These are phyloP conservation scores for Panonychus citri DNA, from an alignment of 1,140 invertebrate genomes.

Conservation along the genomic window DNA sequence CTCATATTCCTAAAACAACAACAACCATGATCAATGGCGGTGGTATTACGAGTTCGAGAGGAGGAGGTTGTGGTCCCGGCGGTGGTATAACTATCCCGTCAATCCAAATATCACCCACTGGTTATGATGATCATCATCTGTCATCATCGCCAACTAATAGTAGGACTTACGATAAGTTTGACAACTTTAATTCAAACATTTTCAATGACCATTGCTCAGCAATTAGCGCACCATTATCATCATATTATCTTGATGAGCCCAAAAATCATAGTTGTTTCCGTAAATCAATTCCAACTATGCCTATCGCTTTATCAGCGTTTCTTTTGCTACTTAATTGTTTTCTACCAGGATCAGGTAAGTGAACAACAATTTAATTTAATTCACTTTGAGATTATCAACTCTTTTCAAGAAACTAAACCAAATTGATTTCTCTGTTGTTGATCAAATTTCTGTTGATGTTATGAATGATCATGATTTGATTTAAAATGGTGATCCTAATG, in stretches of 20 bases:
- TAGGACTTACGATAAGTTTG: background rate
- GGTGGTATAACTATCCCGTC: background rate
- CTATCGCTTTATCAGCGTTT: constrained; percentile 24
- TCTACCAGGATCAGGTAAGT: constrained; percentile 27
- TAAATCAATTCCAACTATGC: constrained; percentile 28
- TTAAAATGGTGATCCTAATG: too few relatives aligned
- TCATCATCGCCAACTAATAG: background rate
- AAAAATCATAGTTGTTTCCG: constrained; percentile 27
- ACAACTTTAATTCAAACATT: background rate
- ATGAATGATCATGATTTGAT: too few relatives aligned
- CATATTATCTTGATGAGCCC: constrained; percentile 16
- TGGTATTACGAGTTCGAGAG: too few relatives aligned
- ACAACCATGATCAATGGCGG: too few relatives aligned
- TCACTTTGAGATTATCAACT: background rate
- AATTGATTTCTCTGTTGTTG: too few relatives aligned
- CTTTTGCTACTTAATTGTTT: constrained; percentile 27
- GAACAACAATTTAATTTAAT: background rate
- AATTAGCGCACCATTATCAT: background rate
- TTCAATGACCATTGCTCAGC: background rate
- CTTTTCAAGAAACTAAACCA: too few relatives aligned
- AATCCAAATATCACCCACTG: background rate
- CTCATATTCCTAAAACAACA: background rate
- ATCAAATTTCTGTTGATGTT: too few relatives aligned
- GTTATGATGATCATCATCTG: background rate
- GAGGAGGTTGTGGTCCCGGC: background rate